A percentile compares a stretch with the other conserved stretches of the same genome.
Conservation (phyloP, 2,797 vertebrate species). For the Crenuchus spilurus region DNA sequence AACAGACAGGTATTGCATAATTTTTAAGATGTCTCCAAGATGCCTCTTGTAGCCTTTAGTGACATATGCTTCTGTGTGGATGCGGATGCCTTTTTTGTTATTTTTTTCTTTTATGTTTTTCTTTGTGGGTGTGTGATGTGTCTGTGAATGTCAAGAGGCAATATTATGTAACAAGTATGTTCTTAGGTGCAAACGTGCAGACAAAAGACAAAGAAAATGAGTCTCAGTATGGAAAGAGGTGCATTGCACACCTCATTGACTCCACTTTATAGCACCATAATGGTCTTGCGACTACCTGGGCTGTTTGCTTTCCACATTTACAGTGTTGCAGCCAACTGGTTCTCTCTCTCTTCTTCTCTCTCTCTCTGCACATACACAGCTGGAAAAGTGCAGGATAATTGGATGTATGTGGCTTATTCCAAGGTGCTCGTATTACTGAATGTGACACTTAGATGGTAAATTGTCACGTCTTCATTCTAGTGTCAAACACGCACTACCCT, state of each 20-base stretch:
- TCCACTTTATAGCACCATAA: constrained; percentile 72
- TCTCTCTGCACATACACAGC: constrained; percentile 39
- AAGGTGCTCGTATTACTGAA: neutral
- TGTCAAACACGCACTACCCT: neutral
- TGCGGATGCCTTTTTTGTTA: neutral
- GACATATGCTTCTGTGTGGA: neutral
- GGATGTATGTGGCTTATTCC: constrained; percentile 43
- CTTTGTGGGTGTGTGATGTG: constrained; percentile 14
- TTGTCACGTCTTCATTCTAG: constrained; percentile 5
- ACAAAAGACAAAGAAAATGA: constrained; percentile 59
- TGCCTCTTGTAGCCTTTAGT: neutral
- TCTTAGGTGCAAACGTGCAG: constrained; percentile 61
- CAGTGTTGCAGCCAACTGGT: constrained; percentile 60
- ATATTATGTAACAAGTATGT: constrained; percentile 9
- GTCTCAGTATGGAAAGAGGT: constrained; percentile 69
- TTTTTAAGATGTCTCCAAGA: neutral
- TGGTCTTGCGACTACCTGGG: constrained; percentile 52
- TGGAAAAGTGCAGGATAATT: constrained; percentile 48
- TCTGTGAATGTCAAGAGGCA: constrained; percentile 11
- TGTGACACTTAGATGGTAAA: constrained; percentile 15
- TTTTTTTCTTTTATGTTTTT: neutral
- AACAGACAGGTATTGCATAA: neutral
- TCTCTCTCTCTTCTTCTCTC: constrained; percentile 49
- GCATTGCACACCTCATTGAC: constrained; percentile 72
- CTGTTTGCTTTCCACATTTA: constrained; percentile 70